A percentile compares a stretch with the other conserved stretches of the same genome.
Evolutionary conservation across 2,888 invertebrate genomes (phyloP).

Genomic region (Drosophila borealis): DNA sequence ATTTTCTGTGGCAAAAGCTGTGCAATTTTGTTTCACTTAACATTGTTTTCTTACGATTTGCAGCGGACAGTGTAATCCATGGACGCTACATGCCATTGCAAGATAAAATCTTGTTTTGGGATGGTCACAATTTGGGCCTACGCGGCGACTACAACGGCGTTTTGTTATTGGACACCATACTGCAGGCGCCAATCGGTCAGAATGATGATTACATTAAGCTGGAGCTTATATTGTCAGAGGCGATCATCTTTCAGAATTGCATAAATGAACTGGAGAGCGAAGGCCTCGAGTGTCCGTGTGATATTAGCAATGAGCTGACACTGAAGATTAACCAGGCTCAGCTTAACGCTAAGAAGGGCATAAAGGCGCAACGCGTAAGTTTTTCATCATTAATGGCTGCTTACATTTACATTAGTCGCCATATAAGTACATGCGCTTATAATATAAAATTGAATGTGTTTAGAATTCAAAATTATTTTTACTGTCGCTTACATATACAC

Average conservation of each 20-base stretch:
- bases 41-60: background rate
- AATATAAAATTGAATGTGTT: background rate
- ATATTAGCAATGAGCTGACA: conserved; percentile 91
- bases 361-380: conserved; percentile 94
- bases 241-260: conserved; percentile 93
- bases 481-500: too few relatives aligned
- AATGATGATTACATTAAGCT: conserved; percentile 92
- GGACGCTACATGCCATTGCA: conserved; percentile 91
- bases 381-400: background rate
- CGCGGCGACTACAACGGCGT: conserved; percentile 97
- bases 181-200: conserved; percentile 92
- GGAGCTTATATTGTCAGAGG: conserved; percentile 95
- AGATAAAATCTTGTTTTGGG: conserved; percentile 94
- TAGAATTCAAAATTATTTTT: too few relatives aligned
- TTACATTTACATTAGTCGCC: too few relatives aligned
- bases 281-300: conserved; percentile 91
- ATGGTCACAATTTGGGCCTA: conserved; percentile 92
- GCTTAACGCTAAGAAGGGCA: conserved; percentile 91
- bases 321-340: conserved; percentile 90
- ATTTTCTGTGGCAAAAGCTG: background rate
- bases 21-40: background rate
- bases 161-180: conserved; percentile 93
- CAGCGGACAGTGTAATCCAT: conserved; percentile 87
- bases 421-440: too few relatives aligned
- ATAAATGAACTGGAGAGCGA: conserved; percentile 90